Base-by-base conservation (phyloP, 1,140 invertebrate genomes). In the Hyphantria cunea region DNA sequence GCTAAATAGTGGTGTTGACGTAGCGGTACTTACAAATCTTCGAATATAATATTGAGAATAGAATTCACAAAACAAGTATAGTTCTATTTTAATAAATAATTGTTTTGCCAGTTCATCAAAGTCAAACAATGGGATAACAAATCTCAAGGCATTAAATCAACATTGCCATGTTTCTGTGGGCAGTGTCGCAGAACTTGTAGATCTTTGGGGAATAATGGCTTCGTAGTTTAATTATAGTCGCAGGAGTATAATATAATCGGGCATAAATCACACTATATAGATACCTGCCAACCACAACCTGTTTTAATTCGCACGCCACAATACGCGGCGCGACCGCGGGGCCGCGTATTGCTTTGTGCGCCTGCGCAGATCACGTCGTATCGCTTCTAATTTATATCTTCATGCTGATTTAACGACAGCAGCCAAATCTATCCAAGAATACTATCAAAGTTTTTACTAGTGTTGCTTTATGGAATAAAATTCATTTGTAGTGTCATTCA, bases 211-310 rank as follows among this genome's bases (percentile, higher is more conserved):
- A 76, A 83, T 86, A 86, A 90, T 85, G 80, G 84, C 76, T 80
- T 78, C 74, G 84, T 76, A 78, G 80, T 88, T 90, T 90, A 90
- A 89, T 90, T 89, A 89, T 86, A 88, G 77, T 78, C 64, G 65
- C 66, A 66, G 72, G 72, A 81, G 72, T 84, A 82, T 78, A 84
- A 74, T 66, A 88, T 86, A 89, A 90, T 90, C 85, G 85, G 61
- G 63, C 73, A 88, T 88, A 89, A 89, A 89, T 89, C 85, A 89
- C 72, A 51, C 65, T 70, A 77, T 83, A 90, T 86, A 85, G 85
- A 86, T 86, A 90, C 84, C 86, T 89, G 86, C 77, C 86, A 85
- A 68, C 48, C 81, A 65, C 83, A 90, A 90, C 88, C 88, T 90
- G 86, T 89, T 89, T 83, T 82, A 77, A 83, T 88, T 83, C 82